Percentiles rank a stretch among this genome's conserved stretches.
phyloP scores from a whole-genome alignment of 2,113 vertebrate species.

The Scortum barcoo region DNA sequence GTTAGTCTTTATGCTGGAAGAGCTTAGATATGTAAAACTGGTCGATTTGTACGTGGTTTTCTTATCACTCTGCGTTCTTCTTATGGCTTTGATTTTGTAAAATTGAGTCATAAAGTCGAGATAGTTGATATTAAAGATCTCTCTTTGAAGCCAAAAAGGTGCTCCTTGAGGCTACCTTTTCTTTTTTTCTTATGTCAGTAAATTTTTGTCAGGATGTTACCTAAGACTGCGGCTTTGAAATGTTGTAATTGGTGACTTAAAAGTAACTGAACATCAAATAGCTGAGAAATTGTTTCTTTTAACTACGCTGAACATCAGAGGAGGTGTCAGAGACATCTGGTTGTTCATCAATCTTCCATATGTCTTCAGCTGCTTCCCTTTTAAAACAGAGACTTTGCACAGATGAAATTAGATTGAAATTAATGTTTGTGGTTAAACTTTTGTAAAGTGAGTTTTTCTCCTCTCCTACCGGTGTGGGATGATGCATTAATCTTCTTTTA shows the following conservation, averaged over 20 bases:
- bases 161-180: conserved; percentile 52
- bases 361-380: conserved; percentile 50
- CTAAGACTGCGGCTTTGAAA: conserved; percentile 72
- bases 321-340: conserved; percentile 75
- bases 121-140: conserved; percentile 36
- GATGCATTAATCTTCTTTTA: conserved; percentile 44
- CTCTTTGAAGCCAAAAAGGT: conserved; percentile 68
- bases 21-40: background rate
- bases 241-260: conserved; percentile 71
- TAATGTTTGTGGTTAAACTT: conserved; percentile 53
- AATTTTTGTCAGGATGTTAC: conserved; percentile 47
- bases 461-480: conserved; percentile 16
- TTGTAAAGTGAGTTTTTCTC: conserved; percentile 18
- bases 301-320: conserved; percentile 64
- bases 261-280: conserved; percentile 76
- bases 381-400: conserved; percentile 48
- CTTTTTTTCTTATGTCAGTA: conserved; percentile 68
- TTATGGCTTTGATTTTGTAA: conserved; percentile 45
- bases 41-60: background rate
- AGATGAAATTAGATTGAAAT: conserved; percentile 62
- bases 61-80: conserved; percentile 7
- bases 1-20: background rate
- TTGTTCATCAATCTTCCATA: conserved; percentile 67
- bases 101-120: conserved; percentile 46
- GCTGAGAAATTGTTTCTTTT: conserved; percentile 56